A percentile compares a stretch with the other conserved stretches of the same genome.
Evolutionary conservation across 2,888 invertebrate species (phyloP).

Genomic region (Dioctria linearis): DNA sequence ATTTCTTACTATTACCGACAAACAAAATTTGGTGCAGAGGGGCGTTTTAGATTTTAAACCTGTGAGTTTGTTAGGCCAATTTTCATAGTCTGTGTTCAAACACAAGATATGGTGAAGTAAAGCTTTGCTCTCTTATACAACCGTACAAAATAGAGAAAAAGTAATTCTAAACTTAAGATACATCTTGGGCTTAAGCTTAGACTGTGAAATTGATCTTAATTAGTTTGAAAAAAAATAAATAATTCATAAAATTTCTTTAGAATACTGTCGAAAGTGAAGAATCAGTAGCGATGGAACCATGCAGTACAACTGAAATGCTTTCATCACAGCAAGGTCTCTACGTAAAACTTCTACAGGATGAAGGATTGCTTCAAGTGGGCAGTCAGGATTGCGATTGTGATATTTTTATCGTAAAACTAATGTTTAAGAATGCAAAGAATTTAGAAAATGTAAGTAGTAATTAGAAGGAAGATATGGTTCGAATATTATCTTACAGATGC

Average conservation of each 20-base stretch:
- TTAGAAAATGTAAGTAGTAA: slow-evolving; percentile 59
- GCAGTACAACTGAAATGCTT: slow-evolving; percentile 65
- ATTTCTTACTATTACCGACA: slow-evolving; percentile 76
- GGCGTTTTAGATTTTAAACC: not conserved
- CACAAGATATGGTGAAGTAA: not conserved
- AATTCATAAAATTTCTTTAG: not conserved
- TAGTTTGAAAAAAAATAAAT: not conserved
- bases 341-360: slow-evolving; percentile 66
- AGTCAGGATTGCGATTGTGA: slow-evolving; percentile 66
- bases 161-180: no score
- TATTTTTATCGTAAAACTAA: slow-evolving; percentile 66
- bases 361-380: slow-evolving; percentile 69
- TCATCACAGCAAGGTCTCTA: slow-evolving; percentile 67
- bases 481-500: no score
- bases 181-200: no score
- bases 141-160: no score
- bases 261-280: slow-evolving; percentile 14
- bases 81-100: not conserved
- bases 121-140: not conserved
- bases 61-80: not conserved
- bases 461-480: not conserved
- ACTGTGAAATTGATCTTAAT: not conserved
- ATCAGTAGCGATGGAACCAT: slow-evolving; percentile 30
- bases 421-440: slow-evolving; percentile 64
- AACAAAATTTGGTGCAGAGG: slow-evolving; percentile 61